Conservation (phyloP, 2,797 vertebrate species). For the Pachyuromys duprasi region DNA sequence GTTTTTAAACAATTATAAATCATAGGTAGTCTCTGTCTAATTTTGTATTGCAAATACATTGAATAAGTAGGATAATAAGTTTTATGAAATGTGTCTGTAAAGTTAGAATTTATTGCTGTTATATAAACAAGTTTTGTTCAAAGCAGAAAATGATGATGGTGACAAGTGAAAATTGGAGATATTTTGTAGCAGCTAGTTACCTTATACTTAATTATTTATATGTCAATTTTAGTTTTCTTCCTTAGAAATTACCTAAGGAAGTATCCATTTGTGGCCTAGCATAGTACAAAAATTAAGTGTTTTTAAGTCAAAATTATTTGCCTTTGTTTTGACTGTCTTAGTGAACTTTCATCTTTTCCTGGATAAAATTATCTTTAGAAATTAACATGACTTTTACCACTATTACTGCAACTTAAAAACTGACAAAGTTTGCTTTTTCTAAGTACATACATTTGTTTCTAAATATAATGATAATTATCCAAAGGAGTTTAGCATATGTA, state of each 20-base stretch:
- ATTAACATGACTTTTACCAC: conserved; percentile 19
- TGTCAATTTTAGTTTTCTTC: conserved; percentile 16
- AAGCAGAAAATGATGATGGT: background rate
- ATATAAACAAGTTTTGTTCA: conserved; percentile 37
- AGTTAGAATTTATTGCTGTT: conserved; percentile 35
- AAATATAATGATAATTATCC: conserved; percentile 77
- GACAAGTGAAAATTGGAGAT: conserved; percentile 9
- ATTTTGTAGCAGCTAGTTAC: background rate
- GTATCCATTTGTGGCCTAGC: conserved; percentile 25
- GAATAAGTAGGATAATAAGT: background rate
- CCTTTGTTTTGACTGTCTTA: conserved; percentile 55
- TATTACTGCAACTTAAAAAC: conserved; percentile 30
- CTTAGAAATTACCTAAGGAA: background rate
- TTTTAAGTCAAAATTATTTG: conserved; percentile 42
- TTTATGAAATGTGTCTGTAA: conserved; percentile 40
- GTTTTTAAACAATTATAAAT: conserved; percentile 15
- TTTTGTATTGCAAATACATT: conserved; percentile 39
- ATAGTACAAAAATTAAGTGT: conserved; percentile 13
- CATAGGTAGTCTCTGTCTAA: conserved; percentile 10
- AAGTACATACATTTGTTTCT: conserved; percentile 68
- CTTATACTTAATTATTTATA: background rate
- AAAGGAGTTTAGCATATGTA: conserved; percentile 58
- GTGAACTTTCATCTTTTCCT: conserved; percentile 20
- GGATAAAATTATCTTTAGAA: conserved; percentile 26
- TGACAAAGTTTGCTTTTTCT: conserved; percentile 43